A percentile compares a stretch with the other conserved stretches of the same genome.
Conservation (phyloP, 2,113 vertebrate species). For the Microcebus tavaratra region DNA sequence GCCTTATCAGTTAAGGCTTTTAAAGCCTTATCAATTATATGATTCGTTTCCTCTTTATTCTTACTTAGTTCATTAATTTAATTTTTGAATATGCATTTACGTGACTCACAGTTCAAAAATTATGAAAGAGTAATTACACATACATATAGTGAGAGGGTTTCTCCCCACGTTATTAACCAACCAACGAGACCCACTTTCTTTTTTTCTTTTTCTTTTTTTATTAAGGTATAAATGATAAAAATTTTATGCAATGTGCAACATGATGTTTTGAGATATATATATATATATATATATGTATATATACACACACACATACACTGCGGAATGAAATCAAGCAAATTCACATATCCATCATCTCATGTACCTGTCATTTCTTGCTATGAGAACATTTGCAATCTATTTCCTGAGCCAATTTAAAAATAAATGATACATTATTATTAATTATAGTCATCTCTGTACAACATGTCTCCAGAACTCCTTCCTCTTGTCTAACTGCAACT, state of each 20-base stretch:
- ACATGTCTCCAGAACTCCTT: not conserved
- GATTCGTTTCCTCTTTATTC: not conserved
- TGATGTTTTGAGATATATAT: not conserved
- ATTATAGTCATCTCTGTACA: not conserved
- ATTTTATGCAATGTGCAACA: not conserved
- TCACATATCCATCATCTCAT: not conserved
- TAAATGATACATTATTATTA: not conserved
- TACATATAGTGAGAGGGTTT: rapidly evolving
- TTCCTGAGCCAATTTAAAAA: not conserved
- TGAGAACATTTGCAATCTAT: not conserved
- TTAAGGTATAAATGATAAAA: not conserved
- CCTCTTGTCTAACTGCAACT: not conserved
- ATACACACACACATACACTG: not conserved
- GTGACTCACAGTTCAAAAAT: not conserved
- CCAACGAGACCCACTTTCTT: not conserved
- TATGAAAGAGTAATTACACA: not conserved
- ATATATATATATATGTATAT: too few species aligned
- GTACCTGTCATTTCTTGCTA: not conserved
- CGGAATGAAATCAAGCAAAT: not conserved
- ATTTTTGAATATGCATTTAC: not conserved
- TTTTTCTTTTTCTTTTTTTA: not conserved
- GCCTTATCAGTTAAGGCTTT: not conserved
- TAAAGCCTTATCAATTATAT: not conserved
- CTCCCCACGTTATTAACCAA: not conserved
- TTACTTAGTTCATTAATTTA: not conserved